Evolutionary conservation across 2,888 invertebrate species (phyloP).

Genomic region (Julus scanicus): DNA sequence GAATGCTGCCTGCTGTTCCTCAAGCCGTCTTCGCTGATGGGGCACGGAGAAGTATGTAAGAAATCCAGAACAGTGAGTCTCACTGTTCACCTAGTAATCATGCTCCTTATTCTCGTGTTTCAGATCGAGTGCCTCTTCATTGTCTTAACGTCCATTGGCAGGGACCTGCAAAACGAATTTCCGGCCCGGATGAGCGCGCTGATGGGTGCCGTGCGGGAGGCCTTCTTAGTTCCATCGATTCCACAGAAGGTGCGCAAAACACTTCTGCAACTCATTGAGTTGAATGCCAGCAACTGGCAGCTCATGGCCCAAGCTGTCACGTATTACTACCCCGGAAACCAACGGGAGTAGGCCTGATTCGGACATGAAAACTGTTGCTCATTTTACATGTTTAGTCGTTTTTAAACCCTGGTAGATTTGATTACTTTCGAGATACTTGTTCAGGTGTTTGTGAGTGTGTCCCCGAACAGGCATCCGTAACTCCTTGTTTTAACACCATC

Average conservation of each 20-base stretch:
- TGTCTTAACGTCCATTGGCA: constrained; percentile 87
- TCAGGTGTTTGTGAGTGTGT: too few relatives aligned
- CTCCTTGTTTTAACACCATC: too few relatives aligned
- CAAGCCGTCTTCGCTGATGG: constrained; percentile 79
- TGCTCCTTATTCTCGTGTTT: neutral
- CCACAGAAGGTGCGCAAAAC: constrained; percentile 83
- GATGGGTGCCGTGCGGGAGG: constrained; percentile 83
- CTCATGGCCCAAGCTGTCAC: constrained; percentile 88
- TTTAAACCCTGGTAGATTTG: too few relatives aligned
- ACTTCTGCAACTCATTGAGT: constrained; percentile 86
- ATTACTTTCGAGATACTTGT: too few relatives aligned
- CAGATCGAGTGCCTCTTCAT: constrained; percentile 90
- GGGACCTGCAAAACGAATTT: constrained; percentile 84
- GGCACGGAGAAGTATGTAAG: constrained; percentile 77
- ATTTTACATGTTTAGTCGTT: too few relatives aligned
- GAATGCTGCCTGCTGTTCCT: constrained; percentile 92
- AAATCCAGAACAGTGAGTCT: neutral
- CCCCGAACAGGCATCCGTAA: too few relatives aligned
- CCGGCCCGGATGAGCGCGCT: constrained; percentile 83
- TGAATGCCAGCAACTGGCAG: constrained; percentile 91
- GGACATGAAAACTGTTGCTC: too few relatives aligned
- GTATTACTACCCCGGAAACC: constrained; percentile 73
- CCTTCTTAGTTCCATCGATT: constrained; percentile 76
- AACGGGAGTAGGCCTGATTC: constrained; percentile 26
- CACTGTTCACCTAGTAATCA: too few relatives aligned